phyloP scores from a whole-genome alignment of 2,888 invertebrate genomes.

The Drosophila pseudotakahashii region DNA sequence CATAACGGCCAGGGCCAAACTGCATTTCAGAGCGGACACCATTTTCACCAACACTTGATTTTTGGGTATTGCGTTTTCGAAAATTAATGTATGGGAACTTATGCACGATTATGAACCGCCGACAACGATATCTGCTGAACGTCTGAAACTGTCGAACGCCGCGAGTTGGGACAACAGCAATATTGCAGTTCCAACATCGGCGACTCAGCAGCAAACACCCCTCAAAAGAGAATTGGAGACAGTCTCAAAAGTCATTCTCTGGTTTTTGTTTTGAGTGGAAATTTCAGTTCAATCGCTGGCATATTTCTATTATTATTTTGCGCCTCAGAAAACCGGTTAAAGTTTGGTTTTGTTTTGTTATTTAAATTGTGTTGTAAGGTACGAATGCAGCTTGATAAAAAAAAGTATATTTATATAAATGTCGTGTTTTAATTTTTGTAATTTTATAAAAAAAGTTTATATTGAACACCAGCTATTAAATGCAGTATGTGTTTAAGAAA shows the following conservation, averaged over 20 bases:
- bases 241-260: conserved; percentile 4
- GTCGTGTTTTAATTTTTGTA: too few species aligned
- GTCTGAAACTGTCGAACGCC: conserved; percentile 56
- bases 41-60: conserved; percentile 42
- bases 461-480: neutral
- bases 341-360: conserved; percentile 8
- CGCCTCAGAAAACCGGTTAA: conserved; percentile 24
- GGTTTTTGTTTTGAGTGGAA: conserved; percentile 50
- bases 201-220: neutral
- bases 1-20: conserved; percentile 73
- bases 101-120: conserved; percentile 50
- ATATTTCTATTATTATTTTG: conserved; percentile 7
- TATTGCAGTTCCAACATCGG: neutral
- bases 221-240: neutral
- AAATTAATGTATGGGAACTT: neutral
- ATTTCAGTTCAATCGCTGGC: neutral
- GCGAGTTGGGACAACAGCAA: conserved; percentile 2
- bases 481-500: neutral
- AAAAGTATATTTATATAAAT: too few species aligned
- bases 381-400: too few species aligned
- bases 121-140: conserved; percentile 65
- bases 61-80: neutral
- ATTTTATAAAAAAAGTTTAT: neutral
- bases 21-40: conserved; percentile 65
- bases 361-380: neutral